Percentiles rank a stretch among this genome's conserved stretches.
Conservation (phyloP, 64 coral and sea anemone species). For the Orbicella faveolata region DNA sequence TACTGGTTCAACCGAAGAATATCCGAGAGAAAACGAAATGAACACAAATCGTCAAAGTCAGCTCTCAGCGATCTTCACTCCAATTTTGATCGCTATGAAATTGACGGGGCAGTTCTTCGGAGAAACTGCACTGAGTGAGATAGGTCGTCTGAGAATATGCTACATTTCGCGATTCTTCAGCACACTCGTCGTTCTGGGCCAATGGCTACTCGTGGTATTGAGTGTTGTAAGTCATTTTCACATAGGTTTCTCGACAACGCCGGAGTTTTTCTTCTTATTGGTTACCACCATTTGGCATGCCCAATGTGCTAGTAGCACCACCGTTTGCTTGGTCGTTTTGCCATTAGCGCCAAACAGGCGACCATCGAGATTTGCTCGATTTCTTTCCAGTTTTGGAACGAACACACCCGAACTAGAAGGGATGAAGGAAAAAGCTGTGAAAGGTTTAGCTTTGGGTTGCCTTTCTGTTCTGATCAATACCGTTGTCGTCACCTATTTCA, state of each 20-base stretch:
- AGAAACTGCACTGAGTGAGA: not conserved
- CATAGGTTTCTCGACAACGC: not conserved
- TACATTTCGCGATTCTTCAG: not conserved
- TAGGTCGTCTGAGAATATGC: not conserved
- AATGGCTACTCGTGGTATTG: not conserved
- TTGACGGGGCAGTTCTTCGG: not conserved
- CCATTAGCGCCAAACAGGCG: not conserved
- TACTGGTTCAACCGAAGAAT: no score
- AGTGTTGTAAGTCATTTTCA: conserved; percentile 1
- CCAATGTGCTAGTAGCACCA: not conserved
- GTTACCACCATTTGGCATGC: not conserved
- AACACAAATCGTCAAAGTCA: not conserved
- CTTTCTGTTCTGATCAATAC: not conserved
- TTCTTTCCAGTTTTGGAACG: not conserved
- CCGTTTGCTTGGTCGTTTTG: not conserved
- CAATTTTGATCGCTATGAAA: conserved; percentile 11
- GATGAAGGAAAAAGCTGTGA: not conserved
- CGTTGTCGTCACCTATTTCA: not conserved
- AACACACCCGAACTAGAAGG: not conserved
- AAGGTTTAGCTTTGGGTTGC: not conserved
- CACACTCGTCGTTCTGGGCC: not conserved
- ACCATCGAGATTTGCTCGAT: not conserved
- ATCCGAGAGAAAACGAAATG: not conserved
- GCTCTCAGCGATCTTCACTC: not conserved
- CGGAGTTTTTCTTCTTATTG: not conserved